These are phyloP conservation scores for Stichopus horrens DNA, from an alignment of 53 echinoderm and acorn worm genomes.

Conservation along the genomic window DNA sequence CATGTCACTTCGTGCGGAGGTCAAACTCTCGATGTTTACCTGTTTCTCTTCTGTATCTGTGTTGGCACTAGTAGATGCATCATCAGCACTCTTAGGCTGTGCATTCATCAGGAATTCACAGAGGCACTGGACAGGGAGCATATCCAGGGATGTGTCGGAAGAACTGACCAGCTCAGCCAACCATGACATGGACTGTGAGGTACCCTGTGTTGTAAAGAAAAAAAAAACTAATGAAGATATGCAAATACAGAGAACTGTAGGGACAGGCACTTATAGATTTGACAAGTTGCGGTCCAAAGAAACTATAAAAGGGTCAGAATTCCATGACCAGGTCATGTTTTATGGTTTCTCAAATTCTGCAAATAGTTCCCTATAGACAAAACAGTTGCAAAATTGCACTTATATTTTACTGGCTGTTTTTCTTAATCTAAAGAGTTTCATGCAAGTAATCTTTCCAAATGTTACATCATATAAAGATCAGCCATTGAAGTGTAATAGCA, in stretches of 20 bases:
- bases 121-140: constrained; percentile 90
- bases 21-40: constrained; percentile 54
- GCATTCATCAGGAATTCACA: constrained; percentile 95
- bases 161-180: constrained; percentile 89
- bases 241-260: background rate
- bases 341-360: too few relatives aligned
- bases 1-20: background rate
- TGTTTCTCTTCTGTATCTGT: constrained; percentile 79
- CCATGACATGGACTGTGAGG: constrained; percentile 98
- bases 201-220: constrained; percentile 57
- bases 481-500: too few relatives aligned
- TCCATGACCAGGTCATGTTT: too few relatives aligned
- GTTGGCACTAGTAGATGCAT: constrained; percentile 35
- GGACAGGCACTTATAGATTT: too few relatives aligned
- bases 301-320: too few relatives aligned
- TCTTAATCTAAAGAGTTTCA: too few relatives aligned
- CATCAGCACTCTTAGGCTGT: constrained; percentile 40
- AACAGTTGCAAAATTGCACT: too few relatives aligned
- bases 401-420: too few relatives aligned
- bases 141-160: constrained; percentile 86
- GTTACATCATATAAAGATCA: too few relatives aligned
- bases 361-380: too few relatives aligned
- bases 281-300: too few relatives aligned
- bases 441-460: too few relatives aligned
- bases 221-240: background rate